Conservation (phyloP, 2,797 vertebrate species). For the Falco peregrinus region DNA sequence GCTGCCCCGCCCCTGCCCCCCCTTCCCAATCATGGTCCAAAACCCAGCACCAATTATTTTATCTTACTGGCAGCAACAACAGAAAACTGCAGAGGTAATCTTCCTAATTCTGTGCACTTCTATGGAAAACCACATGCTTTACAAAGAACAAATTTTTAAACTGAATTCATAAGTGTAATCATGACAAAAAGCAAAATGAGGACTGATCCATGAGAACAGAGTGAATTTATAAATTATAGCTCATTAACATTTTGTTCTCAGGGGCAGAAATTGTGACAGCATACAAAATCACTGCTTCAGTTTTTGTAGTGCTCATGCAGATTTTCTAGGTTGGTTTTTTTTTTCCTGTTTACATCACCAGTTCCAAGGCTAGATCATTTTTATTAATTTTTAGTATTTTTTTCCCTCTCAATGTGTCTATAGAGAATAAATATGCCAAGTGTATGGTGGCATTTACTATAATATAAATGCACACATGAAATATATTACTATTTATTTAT, state of each 20-base stretch:
- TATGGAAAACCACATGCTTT: background rate
- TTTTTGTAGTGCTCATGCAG: background rate
- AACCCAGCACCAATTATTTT: slow-evolving; percentile 36
- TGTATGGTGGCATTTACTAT: background rate
- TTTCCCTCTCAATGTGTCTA: background rate
- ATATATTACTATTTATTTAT: background rate
- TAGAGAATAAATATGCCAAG: background rate
- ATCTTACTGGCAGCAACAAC: background rate
- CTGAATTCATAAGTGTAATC: slow-evolving; percentile 9
- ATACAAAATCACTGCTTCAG: background rate
- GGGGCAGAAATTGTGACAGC: background rate
- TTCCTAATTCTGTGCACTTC: slow-evolving; percentile 22
- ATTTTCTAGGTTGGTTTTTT: background rate
- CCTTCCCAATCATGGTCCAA: background rate
- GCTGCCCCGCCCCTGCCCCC: background rate
- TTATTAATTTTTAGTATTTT: background rate
- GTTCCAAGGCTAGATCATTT: background rate
- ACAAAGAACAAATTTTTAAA: slow-evolving; percentile 27
- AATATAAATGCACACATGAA: background rate
- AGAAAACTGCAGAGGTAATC: slow-evolving; percentile 39
- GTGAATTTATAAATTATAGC: slow-evolving; percentile 3
- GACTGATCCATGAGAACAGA: slow-evolving; percentile 25
- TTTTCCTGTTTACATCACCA: background rate
- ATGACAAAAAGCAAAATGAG: slow-evolving; percentile 26
- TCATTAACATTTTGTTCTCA: slow-evolving; percentile 49